Percentiles rank a stretch among this genome's conserved stretches.
phyloP scores from a whole-genome alignment of 2,888 invertebrate species.

The Rhagonycha fulva region DNA sequence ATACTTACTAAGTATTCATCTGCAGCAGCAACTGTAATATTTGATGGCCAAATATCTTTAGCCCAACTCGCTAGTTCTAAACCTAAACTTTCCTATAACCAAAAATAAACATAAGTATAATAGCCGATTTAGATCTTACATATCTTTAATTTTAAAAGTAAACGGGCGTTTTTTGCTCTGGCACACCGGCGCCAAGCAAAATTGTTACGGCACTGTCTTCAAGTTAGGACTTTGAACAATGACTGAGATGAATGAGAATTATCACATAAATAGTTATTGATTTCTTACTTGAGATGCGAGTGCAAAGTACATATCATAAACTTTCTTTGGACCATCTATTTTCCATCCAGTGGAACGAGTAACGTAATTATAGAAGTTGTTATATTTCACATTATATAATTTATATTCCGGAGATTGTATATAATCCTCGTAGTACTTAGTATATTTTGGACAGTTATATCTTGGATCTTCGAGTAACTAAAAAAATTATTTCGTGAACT shows the following conservation, averaged over 20 bases:
- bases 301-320: slow-evolving; percentile 10
- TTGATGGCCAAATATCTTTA: slow-evolving; percentile 12
- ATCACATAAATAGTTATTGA: background rate
- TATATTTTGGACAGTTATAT: slow-evolving; percentile 38
- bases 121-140: background rate
- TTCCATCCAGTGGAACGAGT: slow-evolving; percentile 7
- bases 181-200: too few species aligned
- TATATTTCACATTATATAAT: slow-evolving; percentile 23
- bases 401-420: slow-evolving; percentile 7
- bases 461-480: slow-evolving; percentile 40
- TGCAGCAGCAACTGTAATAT: slow-evolving; percentile 11
- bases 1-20: slow-evolving; percentile 10
- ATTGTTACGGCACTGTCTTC: too few species aligned
- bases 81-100: slow-evolving; percentile 7
- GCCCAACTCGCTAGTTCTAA: slow-evolving; percentile 15
- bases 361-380: slow-evolving; percentile 31
- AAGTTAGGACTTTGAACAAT: too few species aligned
- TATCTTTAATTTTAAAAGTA: too few species aligned
- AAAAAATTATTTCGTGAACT: background rate
- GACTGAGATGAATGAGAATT: too few species aligned
- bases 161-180: too few species aligned
- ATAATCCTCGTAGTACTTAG: slow-evolving; percentile 32
- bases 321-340: background rate
- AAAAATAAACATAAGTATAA: background rate
- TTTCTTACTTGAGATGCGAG: slow-evolving; percentile 7